A percentile compares a stretch with the other conserved stretches of the same genome.
These are phyloP conservation scores for Plotosus lineatus DNA, from an alignment of 2,113 vertebrate genomes.

Conservation along the genomic window DNA sequence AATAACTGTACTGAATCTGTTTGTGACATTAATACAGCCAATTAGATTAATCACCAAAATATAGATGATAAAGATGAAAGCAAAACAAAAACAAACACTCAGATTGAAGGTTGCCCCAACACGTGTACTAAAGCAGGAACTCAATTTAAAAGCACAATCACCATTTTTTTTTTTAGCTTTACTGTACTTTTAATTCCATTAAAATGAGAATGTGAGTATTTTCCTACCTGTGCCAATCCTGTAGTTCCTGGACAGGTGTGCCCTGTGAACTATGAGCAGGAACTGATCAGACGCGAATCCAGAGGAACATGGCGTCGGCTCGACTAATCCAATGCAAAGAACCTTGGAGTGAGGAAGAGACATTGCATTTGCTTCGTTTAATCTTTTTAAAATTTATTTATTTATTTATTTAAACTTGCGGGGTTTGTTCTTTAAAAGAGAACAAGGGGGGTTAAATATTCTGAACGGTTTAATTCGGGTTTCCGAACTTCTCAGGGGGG, in stretches of 20 bases:
- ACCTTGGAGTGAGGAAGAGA: slow-evolving; percentile 44
- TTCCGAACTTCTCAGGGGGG: neutral
- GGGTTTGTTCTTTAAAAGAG: neutral
- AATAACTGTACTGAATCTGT: too few species aligned
- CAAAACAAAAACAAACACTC: too few species aligned
- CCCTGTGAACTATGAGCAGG: slow-evolving; percentile 56
- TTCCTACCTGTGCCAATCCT: slow-evolving; percentile 68
- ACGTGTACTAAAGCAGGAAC: neutral
- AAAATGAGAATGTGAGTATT: neutral
- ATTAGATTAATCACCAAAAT: too few species aligned
- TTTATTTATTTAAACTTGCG: neutral
- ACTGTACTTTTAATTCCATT: neutral
- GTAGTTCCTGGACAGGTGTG: slow-evolving; percentile 22
- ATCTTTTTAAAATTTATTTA: too few species aligned
- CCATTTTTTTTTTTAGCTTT: neutral
- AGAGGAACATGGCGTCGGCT: slow-evolving; percentile 60
- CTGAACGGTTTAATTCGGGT: neutral
- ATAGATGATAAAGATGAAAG: too few species aligned
- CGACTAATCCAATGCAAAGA: slow-evolving; percentile 10
- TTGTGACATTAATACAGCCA: too few species aligned
- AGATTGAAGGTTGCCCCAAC: neutral
- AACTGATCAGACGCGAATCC: slow-evolving; percentile 61
- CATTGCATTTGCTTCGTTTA: neutral
- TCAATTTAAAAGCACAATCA: neutral
- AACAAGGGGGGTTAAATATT: neutral